Conservation (phyloP, 2,113 vertebrate genomes). For the Falcunculus frontatus region DNA sequence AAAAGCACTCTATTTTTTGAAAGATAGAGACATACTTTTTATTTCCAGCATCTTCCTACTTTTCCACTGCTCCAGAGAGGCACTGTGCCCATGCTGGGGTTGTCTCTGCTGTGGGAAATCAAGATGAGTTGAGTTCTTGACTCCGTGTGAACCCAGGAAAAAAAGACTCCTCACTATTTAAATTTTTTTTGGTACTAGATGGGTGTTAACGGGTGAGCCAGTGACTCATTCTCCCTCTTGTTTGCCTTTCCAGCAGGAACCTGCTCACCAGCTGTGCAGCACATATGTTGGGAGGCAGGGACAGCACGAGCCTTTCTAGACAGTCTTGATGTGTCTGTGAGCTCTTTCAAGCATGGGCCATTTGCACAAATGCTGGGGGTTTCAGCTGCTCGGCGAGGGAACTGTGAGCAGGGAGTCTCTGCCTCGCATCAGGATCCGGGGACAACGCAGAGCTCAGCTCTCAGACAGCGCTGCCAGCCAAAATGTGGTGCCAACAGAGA, state of each 20-base stretch:
- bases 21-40: neutral
- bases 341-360: neutral
- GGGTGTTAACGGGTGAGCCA: neutral
- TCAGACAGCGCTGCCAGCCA: neutral
- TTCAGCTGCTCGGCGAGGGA: neutral
- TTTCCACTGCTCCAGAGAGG: neutral
- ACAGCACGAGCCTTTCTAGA: neutral
- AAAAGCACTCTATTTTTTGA: neutral
- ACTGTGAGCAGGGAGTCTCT: neutral
- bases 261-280: neutral
- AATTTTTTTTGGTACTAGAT: neutral
- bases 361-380: neutral
- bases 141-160: neutral
- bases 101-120: neutral
- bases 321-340: neutral
- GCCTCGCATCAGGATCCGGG: neutral
- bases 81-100: neutral
- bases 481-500: neutral
- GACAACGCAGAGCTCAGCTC: neutral
- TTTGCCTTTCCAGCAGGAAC: neutral
- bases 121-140: neutral
- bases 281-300: neutral
- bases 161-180: neutral
- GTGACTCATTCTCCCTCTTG: neutral
- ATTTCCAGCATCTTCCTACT: neutral